Base-by-base conservation (phyloP, 2,797 vertebrate species). In the Pipistrellus pygmaeus region DNA sequence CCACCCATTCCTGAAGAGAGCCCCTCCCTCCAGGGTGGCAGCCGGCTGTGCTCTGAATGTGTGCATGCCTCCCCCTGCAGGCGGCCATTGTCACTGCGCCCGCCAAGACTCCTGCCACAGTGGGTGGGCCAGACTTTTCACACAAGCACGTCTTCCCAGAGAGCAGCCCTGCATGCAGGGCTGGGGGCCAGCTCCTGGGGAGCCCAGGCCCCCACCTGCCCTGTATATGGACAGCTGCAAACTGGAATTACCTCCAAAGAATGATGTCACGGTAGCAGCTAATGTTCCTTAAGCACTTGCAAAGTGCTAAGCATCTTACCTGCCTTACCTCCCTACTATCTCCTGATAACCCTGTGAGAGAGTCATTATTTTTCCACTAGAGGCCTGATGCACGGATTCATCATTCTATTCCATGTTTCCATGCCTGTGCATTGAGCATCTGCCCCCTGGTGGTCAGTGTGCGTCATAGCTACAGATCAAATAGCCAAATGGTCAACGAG, bases 61-160 rank as follows among this genome's bases (percentile, higher is more conserved):
- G 97, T 96, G 93, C 78, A 2, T 87, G 96, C 96, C 97, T 96
- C 98, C 98, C 98, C 89, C 98, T 98, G 91, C 96, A 97, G 98
- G 97, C 93, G 73, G 77, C 44, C 7, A 17, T 23, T 23, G 72
- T 73, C 86, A 81, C 64, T 76, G 60, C 38, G 46, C 9, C 51
- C 15, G 69, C 68, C 75, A 91, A 82, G n/a, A 21, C 2, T 0
- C 9, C 25, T 0, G 41, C 38, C 51, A 1, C 10, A 10, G n/a
- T 41, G 23, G 53, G 23, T 11, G 77, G 20, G 18, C 11, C 51
- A 30, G 57, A 38, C 18, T 44, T 87, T 30, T 38, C 3, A 20
- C 27, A 6, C 6, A 23, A 11, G 44, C 20, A 8, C 15, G 1
- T 6, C 4, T 8, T 1, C 5, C 15, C 8, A 3, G 3, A 7